Base-by-base conservation (phyloP, 2,888 invertebrate genomes). In the Eristalinus sepulchralis region DNA sequence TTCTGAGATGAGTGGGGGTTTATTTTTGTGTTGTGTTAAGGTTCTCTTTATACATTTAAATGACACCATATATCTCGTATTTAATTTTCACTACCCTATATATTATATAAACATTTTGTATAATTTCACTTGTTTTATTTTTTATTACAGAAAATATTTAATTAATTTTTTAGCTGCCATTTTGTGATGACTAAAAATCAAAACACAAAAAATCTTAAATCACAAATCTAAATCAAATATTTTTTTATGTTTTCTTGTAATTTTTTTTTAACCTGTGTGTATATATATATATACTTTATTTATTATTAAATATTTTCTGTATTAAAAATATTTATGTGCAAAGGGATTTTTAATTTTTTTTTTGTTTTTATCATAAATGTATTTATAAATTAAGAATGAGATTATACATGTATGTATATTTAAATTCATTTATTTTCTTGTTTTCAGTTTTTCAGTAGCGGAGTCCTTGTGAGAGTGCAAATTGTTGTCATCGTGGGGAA, bases 121-220 rank as follows among this genome's bases (percentile, higher is more conserved):
- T 13, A 17, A 9, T 36, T 60, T 36, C 27, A 27, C 27, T 27
- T 27, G 27, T 10, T 60, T 55, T 10, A 27, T 17, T 55, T 79
- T 83, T 79, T 86, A 79, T 13, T 86, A 86, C 86, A 86, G 86
- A 86, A 83, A 83, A 86, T 86, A 86, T 86, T 86, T 82, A 86
- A 86, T 75, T 20, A 86, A 60, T 73, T 81, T 31, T 63, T 11
- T 86, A 83, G 86, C 86, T 86, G 86, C 86, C 86, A 33, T 70
- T 27, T 71, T 53, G 86, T 86, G 86, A 75, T 82, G 78, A 75
- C 77, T 68, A 73, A 78, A 64, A 85, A 53, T 66, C n/a, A 70
- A 79, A 59, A 59, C 76, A 82, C 70, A 66, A 82, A 62, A 76
- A 17, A 62, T 47, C n/a, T 17, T 47, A 17, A 47, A 47, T 47